Evolutionary conservation across 2,888 invertebrate genomes (phyloP), one percentile per base, ranked within the genome.

Genomic region (Notodonta dromedarius): DNA sequence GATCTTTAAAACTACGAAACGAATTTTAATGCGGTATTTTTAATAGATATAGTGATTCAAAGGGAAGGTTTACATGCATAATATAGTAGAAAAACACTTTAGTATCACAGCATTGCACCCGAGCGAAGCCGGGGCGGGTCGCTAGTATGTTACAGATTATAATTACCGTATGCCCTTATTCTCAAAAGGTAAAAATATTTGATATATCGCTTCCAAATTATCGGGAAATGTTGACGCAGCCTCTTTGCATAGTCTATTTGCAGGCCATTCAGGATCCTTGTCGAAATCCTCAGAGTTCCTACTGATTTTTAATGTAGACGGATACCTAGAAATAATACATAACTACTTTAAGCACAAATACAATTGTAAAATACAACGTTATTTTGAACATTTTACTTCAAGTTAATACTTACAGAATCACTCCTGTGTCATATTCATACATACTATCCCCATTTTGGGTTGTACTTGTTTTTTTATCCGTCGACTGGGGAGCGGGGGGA

Each of bases 151-250:
- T 24, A 48, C 14, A 56, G 39, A 35, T 8, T 40, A 24, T 94
- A 2, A 35, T 93, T 89, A 96, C 96, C 95, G 94, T 82, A 95
- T 95, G 61, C 97, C 97, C 83, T 97, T 97, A 84, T 97, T 96
- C 84, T 97, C 96, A 60, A 96, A 96, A 0, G 96, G 95, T 76
- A 97, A 86, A 87, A 96, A 96, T 14, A 96, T 94, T 13, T 96
- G 95, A 58, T 96, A 94, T 69, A 96, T 88, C 67, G 94, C 85
- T 77, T 95, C 90, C 61, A 94, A 82, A 57, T 87, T 86, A 8
- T 89, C 86, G 2, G 91, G 90, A 58, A 94, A 84, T 14, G 82
- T 82, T 1, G 89, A 76, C 16, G 89, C 83, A 70, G 85, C 84
- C 35, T 86, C 87, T 48, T 86, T 81, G 73, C 95, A 95, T 64